These are phyloP conservation scores for Oenanthe oenanthe DNA, from an alignment of 2,113 vertebrate species.

Conservation along the genomic window DNA sequence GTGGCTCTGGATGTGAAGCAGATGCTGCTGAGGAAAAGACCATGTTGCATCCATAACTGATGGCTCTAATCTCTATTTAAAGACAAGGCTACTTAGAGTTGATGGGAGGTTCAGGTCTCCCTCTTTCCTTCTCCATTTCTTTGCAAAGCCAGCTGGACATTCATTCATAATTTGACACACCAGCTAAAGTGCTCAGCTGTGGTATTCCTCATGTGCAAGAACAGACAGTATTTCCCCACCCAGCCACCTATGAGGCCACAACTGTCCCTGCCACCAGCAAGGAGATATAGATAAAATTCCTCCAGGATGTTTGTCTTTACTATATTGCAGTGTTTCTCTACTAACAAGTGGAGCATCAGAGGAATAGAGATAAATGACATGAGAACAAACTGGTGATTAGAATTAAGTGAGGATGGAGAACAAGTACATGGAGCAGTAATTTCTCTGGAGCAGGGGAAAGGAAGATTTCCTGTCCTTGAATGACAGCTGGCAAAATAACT, in stretches of 20 bases:
- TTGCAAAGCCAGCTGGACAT: background rate
- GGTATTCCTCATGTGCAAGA: background rate
- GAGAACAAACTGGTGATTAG: background rate
- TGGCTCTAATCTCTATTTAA: slow-evolving; percentile 36
- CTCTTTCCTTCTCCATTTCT: background rate
- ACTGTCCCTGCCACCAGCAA: background rate
- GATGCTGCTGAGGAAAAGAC: slow-evolving; percentile 42
- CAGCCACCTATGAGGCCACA: background rate
- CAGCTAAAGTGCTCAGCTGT: background rate
- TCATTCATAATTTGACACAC: background rate
- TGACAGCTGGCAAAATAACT: background rate
- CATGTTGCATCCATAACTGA: slow-evolving; percentile 10
- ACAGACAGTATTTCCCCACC: background rate
- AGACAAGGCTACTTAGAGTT: background rate
- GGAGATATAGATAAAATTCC: background rate
- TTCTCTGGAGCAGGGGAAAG: background rate
- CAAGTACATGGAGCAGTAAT: accelerated
- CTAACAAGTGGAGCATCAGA: background rate
- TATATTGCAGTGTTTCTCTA: background rate
- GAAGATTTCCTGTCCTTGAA: background rate
- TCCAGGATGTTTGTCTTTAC: background rate
- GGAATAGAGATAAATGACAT: background rate
- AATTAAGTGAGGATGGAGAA: background rate
- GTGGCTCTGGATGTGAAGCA: background rate
- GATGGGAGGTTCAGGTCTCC: background rate